These are phyloP conservation scores for Halcyon leucocephala DNA, from an alignment of 2,797 vertebrate species.

Conservation along the genomic window DNA sequence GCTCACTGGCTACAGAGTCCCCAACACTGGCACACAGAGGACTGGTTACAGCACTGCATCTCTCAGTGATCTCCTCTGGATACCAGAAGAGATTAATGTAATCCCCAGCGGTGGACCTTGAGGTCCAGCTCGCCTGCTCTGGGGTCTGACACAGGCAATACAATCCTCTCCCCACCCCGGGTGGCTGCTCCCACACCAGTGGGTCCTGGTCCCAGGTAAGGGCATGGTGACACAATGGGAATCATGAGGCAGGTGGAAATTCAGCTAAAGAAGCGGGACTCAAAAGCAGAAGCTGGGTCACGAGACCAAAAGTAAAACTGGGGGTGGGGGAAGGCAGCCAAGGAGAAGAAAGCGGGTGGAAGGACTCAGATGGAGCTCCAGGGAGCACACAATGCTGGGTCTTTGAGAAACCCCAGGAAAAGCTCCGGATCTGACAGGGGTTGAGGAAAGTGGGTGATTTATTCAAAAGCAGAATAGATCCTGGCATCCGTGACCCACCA, in stretches of 20 bases:
- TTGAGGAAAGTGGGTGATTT: neutral
- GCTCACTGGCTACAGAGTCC: neutral
- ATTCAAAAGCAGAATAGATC: neutral
- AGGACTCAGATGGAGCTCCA: neutral
- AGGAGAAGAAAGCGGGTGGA: neutral
- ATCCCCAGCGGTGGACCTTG: neutral
- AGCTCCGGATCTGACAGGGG: neutral
- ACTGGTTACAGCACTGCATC: neutral
- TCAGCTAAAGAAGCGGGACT: neutral
- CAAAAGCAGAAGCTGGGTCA: conserved; percentile 52
- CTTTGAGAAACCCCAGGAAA: neutral
- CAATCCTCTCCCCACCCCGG: accelerated
- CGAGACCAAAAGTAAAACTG: conserved; percentile 53
- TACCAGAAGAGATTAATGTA: neutral
- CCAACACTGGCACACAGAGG: neutral
- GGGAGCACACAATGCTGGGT: neutral
- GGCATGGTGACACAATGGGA: neutral
- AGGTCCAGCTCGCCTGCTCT: neutral
- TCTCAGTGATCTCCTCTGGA: neutral
- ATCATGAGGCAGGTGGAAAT: conserved; percentile 54
- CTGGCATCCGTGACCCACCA: accelerated
- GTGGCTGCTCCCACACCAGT: neutral
- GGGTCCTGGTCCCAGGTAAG: neutral
- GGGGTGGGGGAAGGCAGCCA: neutral
- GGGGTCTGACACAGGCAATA: neutral